Base-by-base conservation (phyloP, 2,888 invertebrate species). In the Eugnorisma glareosa region DNA sequence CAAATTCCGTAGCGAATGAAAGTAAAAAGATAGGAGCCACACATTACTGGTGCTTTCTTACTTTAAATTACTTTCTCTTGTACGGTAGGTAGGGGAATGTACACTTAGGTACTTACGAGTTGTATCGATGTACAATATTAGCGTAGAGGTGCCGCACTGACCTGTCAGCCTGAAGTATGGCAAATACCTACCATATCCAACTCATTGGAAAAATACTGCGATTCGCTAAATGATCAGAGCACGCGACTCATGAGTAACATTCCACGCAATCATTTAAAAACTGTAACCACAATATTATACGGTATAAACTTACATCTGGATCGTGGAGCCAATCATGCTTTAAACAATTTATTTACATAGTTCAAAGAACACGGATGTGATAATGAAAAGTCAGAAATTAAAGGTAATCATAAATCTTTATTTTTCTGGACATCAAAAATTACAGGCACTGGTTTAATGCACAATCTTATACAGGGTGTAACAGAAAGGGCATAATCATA, bases 131-230 rank as follows among this genome's bases (percentile, higher is more conserved):
- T 35, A 48, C 40, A 40, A 8, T 21, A 31, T 24, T 31, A 59
- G 15, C 57, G 57, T 57, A 7, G 28, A 8, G 13, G 37, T 21
- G 48, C 35, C 31, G 31, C 59, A 13, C 0, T 24, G 24, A n/a
- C 31, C 45, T n/a, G n/a, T 11, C 37, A 31, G 8, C 31, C 15
- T 57, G 5, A 28, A 57, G 24, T 31, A 11, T 6, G 24, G 0
- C 35, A 63, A 35, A 51, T 35, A 35, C 15, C 57, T 21, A 18
- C 24, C 7, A 24, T 35, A 24, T 15, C 2, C 43, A 11, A 63
- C 35, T 15, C 63, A 18, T 24, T 80, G 77, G 74, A 73, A 81
- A 35, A 77, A 45, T 15, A 61, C 77, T 31, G 18, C 40, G 43
- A 28, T 28, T n/a, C 51, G 51, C 51, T 68, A 79, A 81, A 28